Base-by-base conservation (phyloP, 2,113 vertebrate species). In the Nibea coibor region DNA sequence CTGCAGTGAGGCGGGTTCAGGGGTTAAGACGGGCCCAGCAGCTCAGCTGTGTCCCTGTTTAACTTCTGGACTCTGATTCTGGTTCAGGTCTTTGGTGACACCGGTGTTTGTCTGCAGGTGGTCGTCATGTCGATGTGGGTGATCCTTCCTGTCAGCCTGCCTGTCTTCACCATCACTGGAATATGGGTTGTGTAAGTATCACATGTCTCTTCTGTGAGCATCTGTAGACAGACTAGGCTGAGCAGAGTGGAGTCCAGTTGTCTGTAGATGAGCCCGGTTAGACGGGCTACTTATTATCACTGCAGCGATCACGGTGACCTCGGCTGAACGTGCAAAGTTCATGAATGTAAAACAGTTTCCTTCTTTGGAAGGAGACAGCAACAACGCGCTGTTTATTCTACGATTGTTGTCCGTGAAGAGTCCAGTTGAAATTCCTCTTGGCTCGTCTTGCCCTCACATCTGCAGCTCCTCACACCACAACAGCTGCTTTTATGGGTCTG, bases 131-230 rank as follows among this genome's bases (percentile, higher is more conserved):
- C 95, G 16, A 89, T 94, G 79, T 96, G 96, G 95, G 91, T 89
- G 65, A 87, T 96, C 87, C 89, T 97, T 48, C 96, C 96, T 11
- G 31, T 95, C 92, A 94, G 94, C 69, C 91, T 97, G 58, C 94
- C 96, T 0, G 92, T 96, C 88, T 92, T 96, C 93, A 96, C 94
- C 91, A 96, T 97, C 92, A 93, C 95, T 51, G 96, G 96, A 64
- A 96, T 96, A 88, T 96, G 96, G 96, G 93, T 96, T 5, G 94
- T 97, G 96, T 97, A 87, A 96, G 96, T 96, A 81, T 22, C 43
- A 22, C 26, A 8, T 5, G 9, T 26, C 51, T 59, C 24, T 17
- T 11, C 15, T 19, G 11, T 4, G 11, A 10, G 1, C 9, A 1
- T 39, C 20, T 61, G 26, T 9, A 9, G 26, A 31, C 5, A 57